Evolutionary conservation across 1,140 invertebrate species (phyloP).

Genomic region (Pteromalus puparum): DNA sequence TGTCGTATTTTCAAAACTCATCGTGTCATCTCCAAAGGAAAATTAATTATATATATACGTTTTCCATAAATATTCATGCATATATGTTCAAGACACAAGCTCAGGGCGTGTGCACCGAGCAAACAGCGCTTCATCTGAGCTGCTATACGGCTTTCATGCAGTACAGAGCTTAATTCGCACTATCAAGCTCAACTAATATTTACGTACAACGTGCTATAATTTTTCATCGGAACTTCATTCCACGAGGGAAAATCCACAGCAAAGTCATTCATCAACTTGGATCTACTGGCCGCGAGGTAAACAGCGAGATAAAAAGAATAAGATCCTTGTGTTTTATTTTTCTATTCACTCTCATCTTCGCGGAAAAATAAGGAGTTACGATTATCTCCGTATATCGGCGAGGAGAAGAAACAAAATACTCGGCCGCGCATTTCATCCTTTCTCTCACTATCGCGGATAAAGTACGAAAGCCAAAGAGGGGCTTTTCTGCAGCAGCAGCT

Average conservation of each 20-base stretch:
- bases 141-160: too few species aligned
- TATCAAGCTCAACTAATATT: not conserved
- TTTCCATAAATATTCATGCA: too few species aligned
- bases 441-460: not conserved
- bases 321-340: not conserved
- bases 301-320: not conserved
- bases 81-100: too few species aligned
- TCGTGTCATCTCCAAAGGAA: too few species aligned
- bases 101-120: too few species aligned
- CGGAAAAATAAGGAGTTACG: conserved; percentile 12
- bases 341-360: not conserved
- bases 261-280: too few species aligned
- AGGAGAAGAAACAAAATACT: conserved; percentile 26
- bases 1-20: too few species aligned
- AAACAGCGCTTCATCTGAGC: too few species aligned
- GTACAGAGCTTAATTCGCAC: too few species aligned
- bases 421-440: not conserved
- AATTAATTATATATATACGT: too few species aligned
- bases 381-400: not conserved
- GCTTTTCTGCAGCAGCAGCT: conserved; percentile 8
- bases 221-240: not conserved
- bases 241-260: too few species aligned
- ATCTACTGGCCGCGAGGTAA: not conserved
- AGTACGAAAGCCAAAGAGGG: conserved; percentile 20
- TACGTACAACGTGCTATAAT: not conserved